Evolutionary conservation across 2,797 vertebrate species (phyloP).

Genomic region (Phaenicophaeus curvirostris): DNA sequence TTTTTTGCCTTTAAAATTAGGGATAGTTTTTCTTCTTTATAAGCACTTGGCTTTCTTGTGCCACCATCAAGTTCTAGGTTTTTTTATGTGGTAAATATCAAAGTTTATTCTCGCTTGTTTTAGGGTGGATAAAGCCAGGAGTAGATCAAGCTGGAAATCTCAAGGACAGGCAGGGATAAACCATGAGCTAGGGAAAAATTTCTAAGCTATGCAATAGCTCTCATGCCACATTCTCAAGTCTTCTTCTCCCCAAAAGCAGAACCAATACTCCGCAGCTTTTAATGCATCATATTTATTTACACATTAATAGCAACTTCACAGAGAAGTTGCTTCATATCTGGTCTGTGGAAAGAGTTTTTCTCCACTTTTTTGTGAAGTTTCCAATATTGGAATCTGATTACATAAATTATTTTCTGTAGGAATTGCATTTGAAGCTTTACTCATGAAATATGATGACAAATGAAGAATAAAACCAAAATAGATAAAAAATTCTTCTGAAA

Average conservation of each 20-base stretch:
- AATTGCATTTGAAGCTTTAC: not conserved
- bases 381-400: not conserved
- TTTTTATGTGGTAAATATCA: not conserved
- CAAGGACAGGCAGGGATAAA: not conserved
- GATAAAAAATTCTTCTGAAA: not conserved
- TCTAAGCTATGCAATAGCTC: not conserved
- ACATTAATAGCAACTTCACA: not conserved
- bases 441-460: not conserved
- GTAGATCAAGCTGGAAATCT: not conserved
- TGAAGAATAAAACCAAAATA: not conserved
- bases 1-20: not conserved
- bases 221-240: not conserved
- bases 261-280: not conserved
- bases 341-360: not conserved
- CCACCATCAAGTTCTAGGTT: not conserved
- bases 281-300: not conserved
- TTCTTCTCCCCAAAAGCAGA: not conserved
- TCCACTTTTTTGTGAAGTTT: not conserved
- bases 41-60: not conserved
- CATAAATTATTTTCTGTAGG: not conserved
- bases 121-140: not conserved
- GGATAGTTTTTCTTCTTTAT: not conserved
- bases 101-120: not conserved
- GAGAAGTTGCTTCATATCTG: not conserved
- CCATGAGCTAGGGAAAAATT: not conserved